phyloP scores from a whole-genome alignment of 2,797 vertebrate genomes.

The Myotis vivesi region DNA sequence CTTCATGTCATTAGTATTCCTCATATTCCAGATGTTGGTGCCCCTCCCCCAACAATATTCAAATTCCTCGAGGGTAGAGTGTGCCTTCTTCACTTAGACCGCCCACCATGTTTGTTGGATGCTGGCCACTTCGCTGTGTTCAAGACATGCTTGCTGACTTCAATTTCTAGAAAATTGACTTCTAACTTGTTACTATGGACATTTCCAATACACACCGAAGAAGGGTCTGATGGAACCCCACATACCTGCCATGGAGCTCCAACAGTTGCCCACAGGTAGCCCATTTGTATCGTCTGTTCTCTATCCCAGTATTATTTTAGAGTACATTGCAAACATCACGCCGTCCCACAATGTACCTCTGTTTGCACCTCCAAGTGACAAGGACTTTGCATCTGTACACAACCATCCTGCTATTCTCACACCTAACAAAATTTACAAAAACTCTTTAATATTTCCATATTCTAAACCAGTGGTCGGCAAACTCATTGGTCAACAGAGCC shows the following conservation, averaged over 20 bases:
- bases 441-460: background rate
- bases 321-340: rapidly evolving
- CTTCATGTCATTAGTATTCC: too few relatives aligned
- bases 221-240: background rate
- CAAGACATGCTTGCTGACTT: background rate
- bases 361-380: background rate
- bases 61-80: background rate
- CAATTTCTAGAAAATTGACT: background rate
- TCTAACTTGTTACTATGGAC: background rate
- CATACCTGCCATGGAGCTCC: rapidly evolving
- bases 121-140: rapidly evolving
- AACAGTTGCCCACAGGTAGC: background rate
- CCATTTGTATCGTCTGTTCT: rapidly evolving
- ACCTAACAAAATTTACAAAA: background rate
- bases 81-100: background rate
- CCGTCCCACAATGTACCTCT: too few relatives aligned
- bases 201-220: too few relatives aligned
- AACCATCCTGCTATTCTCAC: background rate
- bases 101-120: background rate
- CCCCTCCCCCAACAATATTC: background rate
- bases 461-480: too few relatives aligned
- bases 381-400: background rate
- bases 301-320: background rate
- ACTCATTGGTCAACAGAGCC: too few relatives aligned
- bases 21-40: rapidly evolving